Conservation (phyloP, 2,888 invertebrate genomes). For the Branchellion lobata region DNA sequence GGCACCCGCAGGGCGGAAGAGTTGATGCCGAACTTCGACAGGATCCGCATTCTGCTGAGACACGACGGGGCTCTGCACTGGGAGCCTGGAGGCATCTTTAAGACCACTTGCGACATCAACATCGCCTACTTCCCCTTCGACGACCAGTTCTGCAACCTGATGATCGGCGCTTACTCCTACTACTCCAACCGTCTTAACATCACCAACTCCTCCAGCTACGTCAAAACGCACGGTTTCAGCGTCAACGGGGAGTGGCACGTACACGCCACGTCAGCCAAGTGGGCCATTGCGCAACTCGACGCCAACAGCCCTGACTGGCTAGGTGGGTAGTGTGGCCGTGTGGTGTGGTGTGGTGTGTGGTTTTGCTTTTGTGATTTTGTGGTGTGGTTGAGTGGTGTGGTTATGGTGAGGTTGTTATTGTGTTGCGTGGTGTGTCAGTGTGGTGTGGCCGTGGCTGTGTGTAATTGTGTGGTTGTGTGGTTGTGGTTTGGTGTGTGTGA, state of each 20-base stretch:
- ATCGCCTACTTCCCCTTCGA: slow-evolving; percentile 50
- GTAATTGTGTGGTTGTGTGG: not conserved
- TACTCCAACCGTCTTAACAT: slow-evolving; percentile 48
- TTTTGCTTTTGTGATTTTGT: too few species aligned
- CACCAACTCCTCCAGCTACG: slow-evolving; percentile 33
- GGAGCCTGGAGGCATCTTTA: slow-evolving; percentile 50
- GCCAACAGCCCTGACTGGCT: slow-evolving; percentile 45
- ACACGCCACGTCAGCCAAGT: slow-evolving; percentile 45
- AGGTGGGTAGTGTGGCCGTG: not conserved
- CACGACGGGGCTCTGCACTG: slow-evolving; percentile 46
- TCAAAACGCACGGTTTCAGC: slow-evolving; percentile 46
- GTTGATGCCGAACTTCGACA: slow-evolving; percentile 49
- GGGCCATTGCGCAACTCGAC: slow-evolving; percentile 50
- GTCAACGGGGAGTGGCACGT: slow-evolving; percentile 53
- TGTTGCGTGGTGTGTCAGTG: too few species aligned
- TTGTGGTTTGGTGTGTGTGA: not conserved
- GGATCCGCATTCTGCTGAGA: slow-evolving; percentile 47
- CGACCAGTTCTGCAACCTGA: slow-evolving; percentile 45
- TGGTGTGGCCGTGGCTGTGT: too few species aligned
- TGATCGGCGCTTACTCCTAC: slow-evolving; percentile 49
- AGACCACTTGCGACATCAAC: slow-evolving; percentile 50
- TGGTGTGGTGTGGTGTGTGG: too few species aligned
- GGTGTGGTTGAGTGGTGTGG: too few species aligned
- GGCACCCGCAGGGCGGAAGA: slow-evolving; percentile 46
- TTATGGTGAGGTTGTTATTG: too few species aligned